These are phyloP conservation scores for Phalanger gymnotis DNA, from an alignment of 2,797 vertebrate genomes.

Conservation along the genomic window DNA sequence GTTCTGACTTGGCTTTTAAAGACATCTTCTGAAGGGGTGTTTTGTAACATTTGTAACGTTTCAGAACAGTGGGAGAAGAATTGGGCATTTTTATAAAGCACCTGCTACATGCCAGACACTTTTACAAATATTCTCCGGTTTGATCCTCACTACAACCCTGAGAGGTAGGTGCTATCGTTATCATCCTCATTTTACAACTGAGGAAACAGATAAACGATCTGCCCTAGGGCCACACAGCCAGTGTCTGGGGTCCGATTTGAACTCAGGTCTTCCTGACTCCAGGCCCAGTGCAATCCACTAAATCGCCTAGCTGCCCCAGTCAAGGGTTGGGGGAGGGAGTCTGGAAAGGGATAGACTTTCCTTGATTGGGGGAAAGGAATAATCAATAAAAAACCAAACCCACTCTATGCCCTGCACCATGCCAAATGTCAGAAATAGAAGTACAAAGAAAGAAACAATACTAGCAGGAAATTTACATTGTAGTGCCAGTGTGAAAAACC, in stretches of 20 bases:
- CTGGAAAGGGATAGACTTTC: not conserved
- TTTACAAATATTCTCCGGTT: not conserved
- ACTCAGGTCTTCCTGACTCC: not conserved
- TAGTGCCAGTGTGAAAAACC: not conserved
- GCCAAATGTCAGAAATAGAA: not conserved
- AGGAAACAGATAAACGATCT: not conserved
- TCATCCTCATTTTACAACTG: not conserved
- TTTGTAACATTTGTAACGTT: not conserved
- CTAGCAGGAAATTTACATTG: not conserved
- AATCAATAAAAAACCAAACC: not conserved
- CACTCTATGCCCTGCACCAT: not conserved
- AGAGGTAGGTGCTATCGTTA: not conserved
- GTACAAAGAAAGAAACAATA: not conserved
- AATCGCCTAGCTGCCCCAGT: not conserved
- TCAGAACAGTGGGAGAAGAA: not conserved
- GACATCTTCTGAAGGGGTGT: not conserved
- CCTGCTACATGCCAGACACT: not conserved
- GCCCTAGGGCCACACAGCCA: not conserved
- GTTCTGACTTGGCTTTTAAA: slow-evolving; percentile 60
- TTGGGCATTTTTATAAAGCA: not conserved
- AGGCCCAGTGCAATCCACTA: not conserved
- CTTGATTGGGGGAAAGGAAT: not conserved
- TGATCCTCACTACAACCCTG: not conserved
- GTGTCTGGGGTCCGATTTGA: not conserved
- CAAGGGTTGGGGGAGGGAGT: not conserved